phyloP scores from a whole-genome alignment of 2,888 invertebrate species.

The Diplazon laetatorius region DNA sequence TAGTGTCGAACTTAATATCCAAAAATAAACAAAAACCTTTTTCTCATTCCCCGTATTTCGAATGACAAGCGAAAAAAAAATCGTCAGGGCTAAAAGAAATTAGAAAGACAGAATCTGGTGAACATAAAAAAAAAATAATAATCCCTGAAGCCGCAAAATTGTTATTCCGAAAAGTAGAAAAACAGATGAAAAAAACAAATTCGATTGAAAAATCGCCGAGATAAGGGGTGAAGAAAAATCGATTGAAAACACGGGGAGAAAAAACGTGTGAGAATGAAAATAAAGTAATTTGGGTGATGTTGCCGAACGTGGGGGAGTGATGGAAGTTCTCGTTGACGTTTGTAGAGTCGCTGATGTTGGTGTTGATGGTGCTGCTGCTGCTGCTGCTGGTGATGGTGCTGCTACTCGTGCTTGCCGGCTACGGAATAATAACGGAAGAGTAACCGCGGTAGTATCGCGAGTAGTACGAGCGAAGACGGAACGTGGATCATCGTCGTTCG shows the following conservation, averaged over 20 bases:
- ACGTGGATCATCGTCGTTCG: slow-evolving; percentile 27
- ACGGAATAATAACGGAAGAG: slow-evolving; percentile 27
- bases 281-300: slow-evolving; percentile 12
- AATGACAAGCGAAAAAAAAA: too few relatives aligned
- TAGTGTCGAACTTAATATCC: too few relatives aligned
- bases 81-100: too few relatives aligned
- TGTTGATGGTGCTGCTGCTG: not conserved
- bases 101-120: too few relatives aligned
- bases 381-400: not conserved
- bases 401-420: not conserved
- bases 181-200: not conserved
- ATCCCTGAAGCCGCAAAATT: too few relatives aligned
- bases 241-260: not conserved
- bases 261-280: not conserved
- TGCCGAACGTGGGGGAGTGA: slow-evolving; percentile 33
- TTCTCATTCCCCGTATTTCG: too few relatives aligned
- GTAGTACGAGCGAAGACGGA: slow-evolving; percentile 12
- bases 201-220: not conserved
- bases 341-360: slow-evolving; percentile 18
- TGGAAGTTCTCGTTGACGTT: slow-evolving; percentile 34
- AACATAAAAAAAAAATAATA: too few relatives aligned
- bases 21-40: too few relatives aligned
- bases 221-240: not conserved
- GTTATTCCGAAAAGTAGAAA: too few relatives aligned
- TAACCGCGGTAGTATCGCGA: slow-evolving; percentile 16